Percentiles rank a stretch among this genome's conserved stretches.
Evolutionary conservation across 2,113 vertebrate genomes (phyloP).

Genomic region (Danionella cerebrum): DNA sequence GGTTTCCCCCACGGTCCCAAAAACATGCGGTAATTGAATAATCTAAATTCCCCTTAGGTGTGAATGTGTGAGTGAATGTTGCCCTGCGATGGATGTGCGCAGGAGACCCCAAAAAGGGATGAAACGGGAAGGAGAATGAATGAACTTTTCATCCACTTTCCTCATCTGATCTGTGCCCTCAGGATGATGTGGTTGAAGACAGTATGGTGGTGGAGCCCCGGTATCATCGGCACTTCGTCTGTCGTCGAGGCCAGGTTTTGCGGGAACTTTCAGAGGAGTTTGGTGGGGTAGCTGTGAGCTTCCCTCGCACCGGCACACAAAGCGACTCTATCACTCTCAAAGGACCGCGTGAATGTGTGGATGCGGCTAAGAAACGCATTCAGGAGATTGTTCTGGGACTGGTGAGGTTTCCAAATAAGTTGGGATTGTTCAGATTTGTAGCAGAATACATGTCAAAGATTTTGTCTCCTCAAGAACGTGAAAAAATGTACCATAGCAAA

Average conservation of each 20-base stretch:
- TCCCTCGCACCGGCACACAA: constrained; percentile 66
- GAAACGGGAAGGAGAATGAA: too few relatives aligned
- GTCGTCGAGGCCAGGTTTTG: constrained; percentile 66
- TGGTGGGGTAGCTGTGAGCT: constrained; percentile 71
- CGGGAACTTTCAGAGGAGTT: constrained; percentile 71
- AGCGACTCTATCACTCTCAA: constrained; percentile 68
- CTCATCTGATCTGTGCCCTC: not conserved
- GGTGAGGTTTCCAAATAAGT: constrained; percentile 39
- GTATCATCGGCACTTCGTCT: constrained; percentile 72
- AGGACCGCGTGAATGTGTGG: constrained; percentile 71
- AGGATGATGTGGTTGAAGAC: constrained; percentile 74
- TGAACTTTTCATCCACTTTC: too few relatives aligned
- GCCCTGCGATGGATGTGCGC: too few relatives aligned
- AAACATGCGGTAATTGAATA: too few relatives aligned
- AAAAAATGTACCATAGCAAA: too few relatives aligned
- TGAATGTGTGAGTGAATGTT: too few relatives aligned
- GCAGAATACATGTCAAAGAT: too few relatives aligned
- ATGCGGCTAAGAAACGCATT: constrained; percentile 68
- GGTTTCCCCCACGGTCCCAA: too few relatives aligned
- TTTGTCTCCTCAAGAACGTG: too few relatives aligned
- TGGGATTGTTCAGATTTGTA: too few relatives aligned
- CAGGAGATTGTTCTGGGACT: constrained; percentile 70
- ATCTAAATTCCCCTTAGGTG: too few relatives aligned
- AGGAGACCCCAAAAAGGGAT: too few relatives aligned
- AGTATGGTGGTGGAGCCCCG: constrained; percentile 64